Percentiles rank a stretch among this genome's conserved stretches.
Conservation (phyloP, 2,113 vertebrate species). For the Anser brachyrhynchus region DNA sequence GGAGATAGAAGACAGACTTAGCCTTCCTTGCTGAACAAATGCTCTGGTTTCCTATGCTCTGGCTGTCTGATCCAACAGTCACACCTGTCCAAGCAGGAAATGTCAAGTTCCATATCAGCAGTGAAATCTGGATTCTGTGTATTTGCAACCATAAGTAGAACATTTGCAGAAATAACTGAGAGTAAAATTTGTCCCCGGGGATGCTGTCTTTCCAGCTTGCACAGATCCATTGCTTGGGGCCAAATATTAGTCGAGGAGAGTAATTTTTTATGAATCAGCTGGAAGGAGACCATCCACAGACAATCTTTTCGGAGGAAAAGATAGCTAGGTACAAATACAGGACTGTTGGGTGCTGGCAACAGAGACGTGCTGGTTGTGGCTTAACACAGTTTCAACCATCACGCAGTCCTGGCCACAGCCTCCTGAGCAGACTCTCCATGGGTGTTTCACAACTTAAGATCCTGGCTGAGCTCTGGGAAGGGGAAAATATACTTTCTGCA, state of each 20-base stretch:
- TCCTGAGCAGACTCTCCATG: background rate
- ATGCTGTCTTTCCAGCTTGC: background rate
- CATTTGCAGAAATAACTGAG: slow-evolving; percentile 13
- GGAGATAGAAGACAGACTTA: background rate
- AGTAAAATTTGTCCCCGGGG: background rate
- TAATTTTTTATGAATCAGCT: slow-evolving; percentile 7
- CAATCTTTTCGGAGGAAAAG: background rate
- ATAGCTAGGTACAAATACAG: background rate
- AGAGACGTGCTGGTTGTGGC: background rate
- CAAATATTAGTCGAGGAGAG: background rate
- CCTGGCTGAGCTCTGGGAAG: background rate
- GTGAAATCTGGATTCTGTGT: background rate
- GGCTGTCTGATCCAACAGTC: background rate
- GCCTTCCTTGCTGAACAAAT: background rate
- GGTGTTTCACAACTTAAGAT: background rate
- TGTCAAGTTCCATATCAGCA: background rate
- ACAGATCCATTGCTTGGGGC: background rate
- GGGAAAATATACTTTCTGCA: background rate
- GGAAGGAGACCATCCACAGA: background rate
- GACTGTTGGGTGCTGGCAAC: background rate
- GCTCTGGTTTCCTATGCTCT: background rate
- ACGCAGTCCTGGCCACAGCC: background rate
- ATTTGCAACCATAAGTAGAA: background rate
- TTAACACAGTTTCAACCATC: slow-evolving; percentile 6
- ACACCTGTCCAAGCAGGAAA: slow-evolving; percentile 9